Base-by-base conservation (phyloP, 1,140 invertebrate species). In the Hyles euphorbiae region DNA sequence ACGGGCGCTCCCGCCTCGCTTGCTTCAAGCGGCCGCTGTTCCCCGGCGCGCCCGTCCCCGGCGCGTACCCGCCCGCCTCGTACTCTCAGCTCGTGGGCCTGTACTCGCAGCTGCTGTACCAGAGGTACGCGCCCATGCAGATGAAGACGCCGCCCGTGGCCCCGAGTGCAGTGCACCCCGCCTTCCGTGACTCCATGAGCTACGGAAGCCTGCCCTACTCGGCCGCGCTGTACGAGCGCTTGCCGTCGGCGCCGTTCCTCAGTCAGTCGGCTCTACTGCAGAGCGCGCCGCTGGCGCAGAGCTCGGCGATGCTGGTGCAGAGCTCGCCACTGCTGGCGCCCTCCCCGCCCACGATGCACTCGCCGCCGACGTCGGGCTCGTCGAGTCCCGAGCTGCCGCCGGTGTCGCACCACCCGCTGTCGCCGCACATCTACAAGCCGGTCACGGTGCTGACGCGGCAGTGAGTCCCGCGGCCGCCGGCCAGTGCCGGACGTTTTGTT, bases 1-100 rank as follows among this genome's bases (percentile, higher is more conserved):
- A 95, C 1, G 96, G 95, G 5, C 90, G 96, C 40, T 95, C 94
- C 3, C 90, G 96, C 0, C 85, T 98, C 3, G 97, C 97, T 0
- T 96, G 96, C 0, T 96, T 97, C 83, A 97, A 97, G 81, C 90
- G 97, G 77, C 85, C 90, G 67, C 80, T 91, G 69, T 75, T 91
- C 78, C 87, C 90, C 58, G 78, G 90, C 53, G 83, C 87, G 56
- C 88, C 91, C 0, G 68, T 93, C 0, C 67, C 81, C 3, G 78
- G 68, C 0, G 67, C 74, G 3, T 92, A 93, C 67, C 90, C 90
- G 0, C 88, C 90, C 10, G 74, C 81, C 2, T 70, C 85, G 0
- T 88, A 88, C 56, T 76, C 81, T 2, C 85, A 88, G 59, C 75
- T 90, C 0, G 82, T 89, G 40, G 80, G 88, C 2, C 63, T 90